phyloP scores from a whole-genome alignment of 2,113 vertebrate species.

The Aegypius monachus region DNA sequence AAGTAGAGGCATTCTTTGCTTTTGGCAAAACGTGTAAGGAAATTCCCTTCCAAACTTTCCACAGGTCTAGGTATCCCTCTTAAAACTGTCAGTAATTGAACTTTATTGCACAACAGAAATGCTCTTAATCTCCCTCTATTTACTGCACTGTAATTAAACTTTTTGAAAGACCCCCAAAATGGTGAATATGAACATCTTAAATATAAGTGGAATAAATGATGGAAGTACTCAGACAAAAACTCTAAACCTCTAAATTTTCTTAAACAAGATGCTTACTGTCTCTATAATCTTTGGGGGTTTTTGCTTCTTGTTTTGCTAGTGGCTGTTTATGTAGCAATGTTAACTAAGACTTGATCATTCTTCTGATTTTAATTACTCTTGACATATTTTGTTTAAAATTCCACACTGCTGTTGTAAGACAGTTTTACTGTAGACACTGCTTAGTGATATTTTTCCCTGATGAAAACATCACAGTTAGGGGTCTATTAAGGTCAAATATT shows the following conservation, averaged over 20 bases:
- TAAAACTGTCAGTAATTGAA: not conserved
- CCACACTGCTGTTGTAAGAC: slow-evolving; percentile 53
- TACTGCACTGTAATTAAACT: not conserved
- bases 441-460: slow-evolving; percentile 46
- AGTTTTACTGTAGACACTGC: slow-evolving; percentile 39
- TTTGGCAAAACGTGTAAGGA: not conserved
- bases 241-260: not conserved
- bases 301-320: slow-evolving; percentile 14
- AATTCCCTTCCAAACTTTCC: not conserved
- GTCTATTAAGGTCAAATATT: slow-evolving; percentile 55
- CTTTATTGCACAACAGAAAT: not conserved
- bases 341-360: slow-evolving; percentile 17
- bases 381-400: slow-evolving; percentile 60
- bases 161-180: not conserved
- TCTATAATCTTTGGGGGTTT: not conserved
- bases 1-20: not conserved
- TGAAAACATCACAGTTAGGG: slow-evolving; percentile 58
- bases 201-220: not conserved
- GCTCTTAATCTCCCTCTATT: not conserved
- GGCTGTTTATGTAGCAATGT: slow-evolving; percentile 5
- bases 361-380: slow-evolving; percentile 54
- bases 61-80: not conserved
- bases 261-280: not conserved
- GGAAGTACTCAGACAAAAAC: not conserved
- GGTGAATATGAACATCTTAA: not conserved